phyloP scores from a whole-genome alignment of 2,113 vertebrate genomes.

The Symphodus melops region DNA sequence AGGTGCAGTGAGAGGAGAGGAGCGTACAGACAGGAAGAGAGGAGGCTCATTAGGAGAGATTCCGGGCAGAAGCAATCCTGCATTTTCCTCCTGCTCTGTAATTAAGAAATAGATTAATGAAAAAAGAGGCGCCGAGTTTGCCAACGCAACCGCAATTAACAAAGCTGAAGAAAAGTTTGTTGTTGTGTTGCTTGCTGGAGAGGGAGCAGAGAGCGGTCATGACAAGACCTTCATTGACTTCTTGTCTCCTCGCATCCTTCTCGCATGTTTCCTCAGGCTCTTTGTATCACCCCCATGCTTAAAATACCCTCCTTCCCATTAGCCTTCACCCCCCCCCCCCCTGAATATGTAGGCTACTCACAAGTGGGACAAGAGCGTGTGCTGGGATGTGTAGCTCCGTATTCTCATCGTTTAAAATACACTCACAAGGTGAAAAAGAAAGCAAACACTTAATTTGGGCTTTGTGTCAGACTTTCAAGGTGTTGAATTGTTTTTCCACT shows the following conservation, averaged over 20 bases:
- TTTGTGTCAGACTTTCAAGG: neutral
- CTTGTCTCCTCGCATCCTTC: conserved; percentile 39
- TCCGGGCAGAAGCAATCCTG: conserved; percentile 25
- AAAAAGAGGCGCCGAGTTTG: conserved; percentile 46
- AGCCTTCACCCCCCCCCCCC: conserved; percentile 40
- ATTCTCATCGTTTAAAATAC: neutral
- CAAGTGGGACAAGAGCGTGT: conserved; percentile 15
- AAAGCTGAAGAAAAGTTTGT: conserved; percentile 53
- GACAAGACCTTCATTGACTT: conserved; percentile 28
- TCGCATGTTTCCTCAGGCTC: conserved; percentile 9
- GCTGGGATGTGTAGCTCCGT: neutral
- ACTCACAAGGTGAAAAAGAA: neutral
- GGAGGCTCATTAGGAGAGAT: conserved; percentile 67
- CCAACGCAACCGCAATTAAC: conserved; percentile 53
- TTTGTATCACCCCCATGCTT: conserved; percentile 18
- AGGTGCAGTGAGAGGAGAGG: conserved; percentile 38
- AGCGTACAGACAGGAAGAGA: conserved; percentile 15
- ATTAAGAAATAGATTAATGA: conserved; percentile 73
- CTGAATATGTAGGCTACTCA: conserved; percentile 14
- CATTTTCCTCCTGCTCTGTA: conserved; percentile 61
- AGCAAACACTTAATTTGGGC: no score
- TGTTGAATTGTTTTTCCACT: neutral
- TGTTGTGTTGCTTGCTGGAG: conserved; percentile 9
- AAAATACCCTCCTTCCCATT: conserved; percentile 37
- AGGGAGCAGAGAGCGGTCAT: conserved; percentile 20